phyloP scores from a whole-genome alignment of 1,140 invertebrate species.

The Ceratoteleas bidentatus region DNA sequence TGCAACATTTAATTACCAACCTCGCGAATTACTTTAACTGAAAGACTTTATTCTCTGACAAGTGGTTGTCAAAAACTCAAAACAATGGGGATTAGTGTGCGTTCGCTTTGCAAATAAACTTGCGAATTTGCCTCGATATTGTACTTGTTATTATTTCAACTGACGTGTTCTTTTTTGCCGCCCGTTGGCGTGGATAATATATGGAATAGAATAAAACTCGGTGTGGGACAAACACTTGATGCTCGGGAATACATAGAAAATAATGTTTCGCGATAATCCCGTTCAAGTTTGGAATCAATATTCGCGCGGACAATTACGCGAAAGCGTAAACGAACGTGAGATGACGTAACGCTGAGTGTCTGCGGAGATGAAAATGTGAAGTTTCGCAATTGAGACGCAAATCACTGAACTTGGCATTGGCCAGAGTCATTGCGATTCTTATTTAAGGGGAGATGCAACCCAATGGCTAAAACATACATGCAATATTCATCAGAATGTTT shows the following conservation, averaged over 20 bases:
- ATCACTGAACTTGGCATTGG: slow-evolving; percentile 20
- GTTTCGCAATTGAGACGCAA: slow-evolving; percentile 18
- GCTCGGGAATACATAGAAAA: slow-evolving; percentile 49
- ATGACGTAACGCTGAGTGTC: slow-evolving; percentile 38
- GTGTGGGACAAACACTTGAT: slow-evolving; percentile 7
- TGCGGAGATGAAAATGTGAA: slow-evolving; percentile 5
- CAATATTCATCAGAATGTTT: too few species aligned
- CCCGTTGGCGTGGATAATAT: too few species aligned
- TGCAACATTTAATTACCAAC: too few species aligned
- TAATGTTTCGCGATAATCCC: slow-evolving; percentile 44
- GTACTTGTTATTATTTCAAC: too few species aligned
- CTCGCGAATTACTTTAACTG: too few species aligned
- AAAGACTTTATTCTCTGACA: too few species aligned
- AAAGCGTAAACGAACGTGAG: slow-evolving; percentile 30
- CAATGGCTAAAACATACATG: too few species aligned
- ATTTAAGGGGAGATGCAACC: background rate
- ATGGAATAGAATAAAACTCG: slow-evolving; percentile 9
- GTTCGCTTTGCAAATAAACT: too few species aligned
- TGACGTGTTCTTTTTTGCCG: too few species aligned
- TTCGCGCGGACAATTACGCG: slow-evolving; percentile 56
- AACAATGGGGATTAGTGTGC: too few species aligned
- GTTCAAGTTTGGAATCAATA: slow-evolving; percentile 52
- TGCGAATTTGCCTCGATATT: too few species aligned
- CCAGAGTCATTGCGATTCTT: slow-evolving; percentile 23
- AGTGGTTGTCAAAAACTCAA: too few species aligned